Base-by-base conservation (phyloP, 2,113 vertebrate genomes). In the Channa maculata region DNA sequence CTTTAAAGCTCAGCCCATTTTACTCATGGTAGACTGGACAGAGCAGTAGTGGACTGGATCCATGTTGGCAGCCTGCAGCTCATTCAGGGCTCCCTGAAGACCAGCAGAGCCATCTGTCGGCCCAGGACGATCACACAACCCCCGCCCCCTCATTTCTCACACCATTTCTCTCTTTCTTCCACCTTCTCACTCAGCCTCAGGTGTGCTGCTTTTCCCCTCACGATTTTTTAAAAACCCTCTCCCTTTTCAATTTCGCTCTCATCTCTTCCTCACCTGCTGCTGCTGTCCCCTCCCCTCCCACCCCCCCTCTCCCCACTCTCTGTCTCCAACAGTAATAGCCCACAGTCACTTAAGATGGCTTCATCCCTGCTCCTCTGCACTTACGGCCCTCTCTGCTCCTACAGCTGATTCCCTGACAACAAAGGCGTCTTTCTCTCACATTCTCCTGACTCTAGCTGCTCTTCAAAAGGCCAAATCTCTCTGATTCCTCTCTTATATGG, bases 101-200 rank as follows among this genome's bases (percentile, higher is more conserved):
- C 62, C 69, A 5, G 41, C 67, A 49, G 66, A 69, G 72, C 79
- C 84, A 86, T 82, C 87, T 86, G 79, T 86, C 10, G 62, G 66
- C 44, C 73, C 34, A 38, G 43, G 61, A 34, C 3, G 7, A 49
- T 11, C 64, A 24, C 24, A 24, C 9, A 2, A 8, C 55, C 36
- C 38, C 39, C 1, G 33, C 46, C 24, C 24, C 24, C 49, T 54
- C 34, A 24, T 50, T 69, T 43, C 57, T 68, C 74, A 46, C 57
- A 36, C 36, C 45, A 41, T 71, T 36, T 70, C 24, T 45, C 59
- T 8, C 61, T 11, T 4, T 57, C 62, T 61, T 52, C 37, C 3
- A 12, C 33, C 11, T n/a, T 24, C 46, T 48, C 9, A 6, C 15
- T 71, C 62, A 13, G 44, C 63, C 53, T 65, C 45, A 0, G 59